phyloP scores from a whole-genome alignment of 2,113 vertebrate species.

The Paralichthys olivaceus region DNA sequence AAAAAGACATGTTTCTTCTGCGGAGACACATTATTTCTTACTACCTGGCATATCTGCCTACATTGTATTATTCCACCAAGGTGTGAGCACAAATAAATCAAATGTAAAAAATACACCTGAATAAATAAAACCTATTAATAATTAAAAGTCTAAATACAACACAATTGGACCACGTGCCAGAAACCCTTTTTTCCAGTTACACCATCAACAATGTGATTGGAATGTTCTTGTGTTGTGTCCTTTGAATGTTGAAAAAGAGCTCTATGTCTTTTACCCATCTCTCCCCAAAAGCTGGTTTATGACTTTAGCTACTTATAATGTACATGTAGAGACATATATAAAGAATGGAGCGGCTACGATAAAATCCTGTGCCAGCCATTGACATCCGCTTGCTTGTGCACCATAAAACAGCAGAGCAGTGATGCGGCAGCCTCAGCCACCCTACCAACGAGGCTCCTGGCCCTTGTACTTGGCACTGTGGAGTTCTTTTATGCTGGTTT shows the following conservation, averaged over 20 bases:
- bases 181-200: no score
- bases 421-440: constrained; percentile 21
- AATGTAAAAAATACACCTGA: no score
- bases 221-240: no score
- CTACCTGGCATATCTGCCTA: background rate
- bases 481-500: constrained; percentile 35
- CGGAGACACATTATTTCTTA: background rate
- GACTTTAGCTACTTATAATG: background rate
- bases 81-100: background rate
- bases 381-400: constrained; percentile 7
- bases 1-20: background rate
- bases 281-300: background rate
- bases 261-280: background rate
- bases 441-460: constrained; percentile 33
- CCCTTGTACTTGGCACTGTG: constrained; percentile 16
- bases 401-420: constrained; percentile 34
- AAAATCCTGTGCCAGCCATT: constrained; percentile 2
- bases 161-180: background rate
- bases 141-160: background rate
- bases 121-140: no score
- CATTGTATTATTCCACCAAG: background rate
- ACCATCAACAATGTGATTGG: no score
- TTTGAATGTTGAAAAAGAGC: background rate
- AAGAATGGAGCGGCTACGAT: background rate
- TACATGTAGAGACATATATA: background rate